Conservation (phyloP, 2,888 invertebrate species). For the Flexamia atlantica region DNA sequence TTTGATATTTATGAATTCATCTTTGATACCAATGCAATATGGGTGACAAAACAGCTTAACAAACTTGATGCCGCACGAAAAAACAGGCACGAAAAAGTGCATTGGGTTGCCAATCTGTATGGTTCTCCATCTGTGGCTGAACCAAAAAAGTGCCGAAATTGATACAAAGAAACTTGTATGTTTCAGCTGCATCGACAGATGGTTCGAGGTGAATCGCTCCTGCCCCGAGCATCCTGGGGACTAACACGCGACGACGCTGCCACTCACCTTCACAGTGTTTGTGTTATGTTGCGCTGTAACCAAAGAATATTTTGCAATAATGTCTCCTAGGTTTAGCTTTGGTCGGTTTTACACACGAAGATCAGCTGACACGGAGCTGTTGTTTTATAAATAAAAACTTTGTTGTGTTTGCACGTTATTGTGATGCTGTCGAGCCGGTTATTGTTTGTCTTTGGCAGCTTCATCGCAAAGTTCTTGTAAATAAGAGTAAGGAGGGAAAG, state of each 20-base stretch:
- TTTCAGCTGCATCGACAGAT: constrained; percentile 98
- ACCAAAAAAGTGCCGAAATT: too few species aligned
- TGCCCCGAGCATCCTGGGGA: constrained; percentile 99
- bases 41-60: too few species aligned
- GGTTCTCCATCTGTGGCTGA: too few species aligned
- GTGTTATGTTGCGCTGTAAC: constrained; percentile 52
- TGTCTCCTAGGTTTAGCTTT: constrained; percentile 49
- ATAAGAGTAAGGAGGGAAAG: not conserved
- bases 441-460: constrained; percentile 35
- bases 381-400: constrained; percentile 48
- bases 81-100: too few species aligned
- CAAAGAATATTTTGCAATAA: constrained; percentile 59
- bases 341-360: constrained; percentile 20
- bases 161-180: too few species aligned
- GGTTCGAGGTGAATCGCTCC: constrained; percentile 99
- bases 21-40: too few species aligned
- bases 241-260: constrained; percentile 73
- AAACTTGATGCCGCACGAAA: too few species aligned
- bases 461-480: constrained; percentile 25
- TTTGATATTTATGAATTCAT: too few species aligned
- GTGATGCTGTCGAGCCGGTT: constrained; percentile 42
- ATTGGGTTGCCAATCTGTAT: too few species aligned
- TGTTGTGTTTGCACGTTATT: constrained; percentile 57
- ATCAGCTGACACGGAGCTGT: constrained; percentile 25
- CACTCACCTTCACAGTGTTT: constrained; percentile 32